Percentiles rank a stretch among this genome's conserved stretches.
Evolutionary conservation across 2,113 vertebrate species (phyloP).

Genomic region (Galbula dea): DNA sequence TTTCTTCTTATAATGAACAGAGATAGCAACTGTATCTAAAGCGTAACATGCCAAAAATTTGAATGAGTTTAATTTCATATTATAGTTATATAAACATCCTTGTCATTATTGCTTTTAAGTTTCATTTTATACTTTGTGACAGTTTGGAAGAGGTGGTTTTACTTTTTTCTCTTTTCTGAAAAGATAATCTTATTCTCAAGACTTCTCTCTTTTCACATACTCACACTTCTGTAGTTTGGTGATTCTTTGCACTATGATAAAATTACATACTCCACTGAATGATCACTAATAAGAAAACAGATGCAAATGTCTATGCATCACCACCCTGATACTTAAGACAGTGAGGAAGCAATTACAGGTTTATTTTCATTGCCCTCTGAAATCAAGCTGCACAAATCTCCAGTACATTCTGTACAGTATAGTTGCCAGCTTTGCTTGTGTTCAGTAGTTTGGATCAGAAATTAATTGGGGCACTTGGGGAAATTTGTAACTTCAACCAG

Average conservation of each 20-base stretch:
- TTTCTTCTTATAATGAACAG: neutral
- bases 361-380: neutral
- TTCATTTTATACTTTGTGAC: neutral
- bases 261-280: neutral
- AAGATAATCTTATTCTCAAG: neutral
- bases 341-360: neutral
- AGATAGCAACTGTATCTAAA: neutral
- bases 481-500: neutral
- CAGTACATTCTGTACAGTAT: neutral
- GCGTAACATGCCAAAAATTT: neutral
- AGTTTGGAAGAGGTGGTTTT: neutral
- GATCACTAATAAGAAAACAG: neutral
- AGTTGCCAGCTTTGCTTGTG: neutral
- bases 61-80: neutral
- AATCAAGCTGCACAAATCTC: neutral
- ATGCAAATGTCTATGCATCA: neutral
- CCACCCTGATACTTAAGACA: neutral
- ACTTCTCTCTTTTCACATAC: neutral
- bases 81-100: neutral
- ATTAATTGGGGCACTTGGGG: neutral
- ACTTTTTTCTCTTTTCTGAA: neutral
- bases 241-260: neutral
- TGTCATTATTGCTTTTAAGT: neutral
- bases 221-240: neutral
- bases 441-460: neutral